phyloP scores from a whole-genome alignment of 2,888 invertebrate genomes.

The Blera fallax region DNA sequence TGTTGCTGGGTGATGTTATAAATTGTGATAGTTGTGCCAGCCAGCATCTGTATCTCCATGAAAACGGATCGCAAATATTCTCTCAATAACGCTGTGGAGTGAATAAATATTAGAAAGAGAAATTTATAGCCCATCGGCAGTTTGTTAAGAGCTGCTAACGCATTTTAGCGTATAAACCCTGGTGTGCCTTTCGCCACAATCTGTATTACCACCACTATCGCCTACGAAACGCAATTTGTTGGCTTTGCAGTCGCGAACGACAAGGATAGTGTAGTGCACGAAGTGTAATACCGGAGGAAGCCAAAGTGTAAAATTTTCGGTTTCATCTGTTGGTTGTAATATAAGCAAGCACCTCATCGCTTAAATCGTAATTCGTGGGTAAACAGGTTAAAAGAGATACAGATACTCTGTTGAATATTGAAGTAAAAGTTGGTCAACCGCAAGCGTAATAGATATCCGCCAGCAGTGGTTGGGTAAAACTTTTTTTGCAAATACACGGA shows the following conservation, averaged over 20 bases:
- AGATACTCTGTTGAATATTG: conserved; percentile 1
- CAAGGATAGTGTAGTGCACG: neutral
- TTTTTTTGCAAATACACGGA: neutral
- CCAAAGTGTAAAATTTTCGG: conserved; percentile 43
- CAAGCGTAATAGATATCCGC: conserved; percentile 3
- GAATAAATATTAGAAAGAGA: conserved; percentile 53
- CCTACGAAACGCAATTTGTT: conserved; percentile 13
- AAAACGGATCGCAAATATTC: conserved; percentile 56
- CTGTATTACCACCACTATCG: conserved; percentile 6
- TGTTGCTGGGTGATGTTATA: conserved; percentile 5
- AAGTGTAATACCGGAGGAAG: neutral
- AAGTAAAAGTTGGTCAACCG: conserved; percentile 38
- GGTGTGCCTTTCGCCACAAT: conserved; percentile 46
- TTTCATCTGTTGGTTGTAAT: conserved; percentile 44
- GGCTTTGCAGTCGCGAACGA: conserved; percentile 5
- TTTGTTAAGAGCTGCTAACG: conserved; percentile 61
- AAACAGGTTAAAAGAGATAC: conserved; percentile 37
- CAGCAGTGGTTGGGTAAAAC: neutral
- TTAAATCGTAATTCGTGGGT: conserved; percentile 37
- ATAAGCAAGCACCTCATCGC: conserved; percentile 13
- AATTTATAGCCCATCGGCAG: conserved; percentile 67
- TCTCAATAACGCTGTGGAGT: conserved; percentile 56
- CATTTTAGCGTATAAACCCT: conserved; percentile 26
- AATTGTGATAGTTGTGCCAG: conserved; percentile 28
- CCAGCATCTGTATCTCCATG: conserved; percentile 37